Evolutionary conservation across 1,140 invertebrate genomes (phyloP), one percentile per base, ranked within the genome.

Genomic region (Luehdorfia chinensis): DNA sequence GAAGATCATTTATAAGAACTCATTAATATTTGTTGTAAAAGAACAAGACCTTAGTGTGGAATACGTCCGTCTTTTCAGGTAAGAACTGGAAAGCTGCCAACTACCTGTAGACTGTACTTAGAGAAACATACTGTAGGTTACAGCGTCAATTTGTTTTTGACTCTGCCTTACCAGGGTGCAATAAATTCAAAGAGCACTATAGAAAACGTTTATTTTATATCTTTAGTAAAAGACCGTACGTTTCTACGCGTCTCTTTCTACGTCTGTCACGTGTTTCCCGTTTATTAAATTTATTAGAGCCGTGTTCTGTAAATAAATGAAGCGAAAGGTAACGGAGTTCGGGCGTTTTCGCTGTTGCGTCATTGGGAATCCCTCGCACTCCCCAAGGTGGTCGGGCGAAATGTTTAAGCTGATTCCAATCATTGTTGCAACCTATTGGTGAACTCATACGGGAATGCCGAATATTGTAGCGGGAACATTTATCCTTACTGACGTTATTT

Each of bases 91-190:
- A 36, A 48, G 33, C 49, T 70, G 76, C 80, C 77, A 84, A 84
- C 80, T 75, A 84, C 80, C 76, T 84, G 80, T 84, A 65, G 80
- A 71, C 59, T 58, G 49, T 59, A 53, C 63, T 76, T 67, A 62
- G 39, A 53, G 44, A 69, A 73, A 75, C 65, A 71, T 66, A 71
- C 58, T 55, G 59, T 62, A 56, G 39, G 55, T 51, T 64, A 55
- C 66, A 58, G 59, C 61, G 49, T 49, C 59, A 55, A 64, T 66
- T 70, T 73, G 64, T 75, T 80, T 70, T 71, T 62, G 55, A 57
- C 55, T 59, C 58, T 34, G 48, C 41, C 21, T 55, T 55, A 59
- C 47, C 16, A 25, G 52, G 28, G 15, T 43, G 32, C 59, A 49
- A 66, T 66, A 60, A 64, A 69, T 60, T 59, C 50, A n/a, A 48